Evolutionary conservation across 2,113 vertebrate genomes (phyloP), one percentile per base, ranked within the genome.

Genomic region (Tiliqua scincoides): DNA sequence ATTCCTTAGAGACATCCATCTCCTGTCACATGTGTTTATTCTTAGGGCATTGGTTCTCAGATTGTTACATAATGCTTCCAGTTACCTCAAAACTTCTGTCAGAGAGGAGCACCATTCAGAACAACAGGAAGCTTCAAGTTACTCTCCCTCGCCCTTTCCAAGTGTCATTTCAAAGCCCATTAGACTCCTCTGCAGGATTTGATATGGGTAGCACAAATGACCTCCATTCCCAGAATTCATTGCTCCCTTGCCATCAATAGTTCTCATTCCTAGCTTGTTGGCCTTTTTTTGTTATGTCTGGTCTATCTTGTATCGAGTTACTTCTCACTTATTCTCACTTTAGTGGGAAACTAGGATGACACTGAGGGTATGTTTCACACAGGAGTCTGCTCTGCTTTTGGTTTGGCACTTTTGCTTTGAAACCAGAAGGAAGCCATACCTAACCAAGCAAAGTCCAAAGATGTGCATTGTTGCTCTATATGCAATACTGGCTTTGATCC

Each of bases 1-100:
- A 86, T 86, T 86, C 85, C 68, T 23, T 48, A 72, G 37, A 63
- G 68, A 71, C 68, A 79, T 80, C 57, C 37, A 3, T 86, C 54
- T 73, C 21, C 54, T 73, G 57, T 86, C 84, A 80, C 67, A 73
- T 80, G 78, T 62, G 68, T 73, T 79, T 86, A 86, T 86, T 86
- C 67, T 72, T 79, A 86, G 67, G n/a, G 73, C 67, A 52, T 62
- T 79, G 77, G 76, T 48, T 71, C 40, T 54, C 68, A 80, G 40
- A 78, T 10, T 73, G 37, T 52, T 85, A 70, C 37, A 71, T 20
- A 79, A 30, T 14, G 71, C 48, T 48, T 30, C 30, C 6, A 32
- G 30, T 48, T 85, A 62, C 61, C 23, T 79, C 76, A 72, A 63
- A 37, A 35, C 27, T 79, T 2, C 43, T 43, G 30, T 54, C 76